Percentiles rank a stretch among this genome's conserved stretches.
Conservation (phyloP, 2,797 vertebrate genomes). For the Syngnathus acus region DNA sequence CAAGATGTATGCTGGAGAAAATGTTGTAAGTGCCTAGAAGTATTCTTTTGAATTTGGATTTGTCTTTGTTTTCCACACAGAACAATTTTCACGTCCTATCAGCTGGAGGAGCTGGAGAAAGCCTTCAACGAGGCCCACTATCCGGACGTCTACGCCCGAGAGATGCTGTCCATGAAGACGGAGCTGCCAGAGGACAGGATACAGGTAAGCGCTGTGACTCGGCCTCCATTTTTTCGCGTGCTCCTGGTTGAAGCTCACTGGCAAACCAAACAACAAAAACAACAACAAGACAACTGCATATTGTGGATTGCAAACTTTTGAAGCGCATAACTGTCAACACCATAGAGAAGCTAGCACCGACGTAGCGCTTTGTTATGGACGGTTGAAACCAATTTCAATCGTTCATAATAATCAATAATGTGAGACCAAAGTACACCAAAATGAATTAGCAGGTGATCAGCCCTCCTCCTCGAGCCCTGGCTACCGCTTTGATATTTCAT, state of each 20-base stretch:
- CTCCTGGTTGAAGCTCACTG: too few relatives aligned
- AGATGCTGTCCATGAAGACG: conserved; percentile 97
- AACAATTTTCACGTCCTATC: conserved; percentile 97
- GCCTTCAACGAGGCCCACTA: conserved; percentile 97
- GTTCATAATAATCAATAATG: too few relatives aligned
- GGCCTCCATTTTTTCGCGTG: too few relatives aligned
- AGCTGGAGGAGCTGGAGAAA: conserved; percentile 96
- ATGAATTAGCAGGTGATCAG: conserved; percentile 80
- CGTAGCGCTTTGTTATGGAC: too few relatives aligned
- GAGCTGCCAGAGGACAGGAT: conserved; percentile 97
- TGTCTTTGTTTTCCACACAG: conserved; percentile 51
- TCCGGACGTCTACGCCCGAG: conserved; percentile 93
- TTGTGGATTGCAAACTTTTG: too few relatives aligned
- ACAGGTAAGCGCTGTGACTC: conserved; percentile 72
- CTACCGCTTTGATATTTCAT: conserved; percentile 55
- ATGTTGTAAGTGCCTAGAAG: too few relatives aligned
- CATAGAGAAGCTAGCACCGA: neutral
- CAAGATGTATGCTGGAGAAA: too few relatives aligned
- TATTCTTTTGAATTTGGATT: neutral
- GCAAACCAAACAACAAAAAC: neutral
- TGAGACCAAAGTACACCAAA: conserved; percentile 73
- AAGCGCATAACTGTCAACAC: neutral
- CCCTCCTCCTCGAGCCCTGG: conserved; percentile 58
- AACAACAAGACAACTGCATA: too few relatives aligned
- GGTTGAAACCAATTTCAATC: too few relatives aligned